Evolutionary conservation across 2,797 vertebrate species (phyloP), one percentile per base, ranked within the genome.

Genomic region (Triplophysa yarkandensis): DNA sequence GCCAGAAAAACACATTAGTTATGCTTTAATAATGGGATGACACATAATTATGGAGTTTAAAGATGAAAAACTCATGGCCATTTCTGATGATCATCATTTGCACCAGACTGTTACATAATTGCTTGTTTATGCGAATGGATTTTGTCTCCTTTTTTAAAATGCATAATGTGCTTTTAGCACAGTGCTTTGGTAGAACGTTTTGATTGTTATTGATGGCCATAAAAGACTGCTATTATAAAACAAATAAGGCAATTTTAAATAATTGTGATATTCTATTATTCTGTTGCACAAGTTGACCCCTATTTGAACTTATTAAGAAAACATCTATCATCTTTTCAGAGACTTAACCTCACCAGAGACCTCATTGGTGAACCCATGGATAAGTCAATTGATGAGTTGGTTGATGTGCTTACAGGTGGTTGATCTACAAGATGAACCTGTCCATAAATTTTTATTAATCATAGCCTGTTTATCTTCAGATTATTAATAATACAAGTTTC

Each of bases 151-250:
- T 23, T 72, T 78, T 36, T 55, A 66, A 76, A 65, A 48, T 55
- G 66, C 65, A 79, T 79, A 73, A 76, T 76, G 34, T 66, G 58
- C 54, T 76, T 73, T 72, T 73, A 76, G 58, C 50, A 8, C 32
- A 14, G 10, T 77, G 52, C 76, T 48, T 73, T 54, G 21, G 25
- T 30, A 77, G 58, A 66, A 75, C 36, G 60, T 32, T 25, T 16
- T 68, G 57, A 19, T n/a, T 68, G 48, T 50, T 1, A 63, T 28
- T 19, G 27, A 6, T 7, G 62, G 36, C 11, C 68, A 71, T 57
- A 17, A 64, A 60, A 39, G 43, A 4, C 10, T 58, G 30, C 50
- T 25, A 63, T 76, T 34, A 44, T 61, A 73, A 23, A 39, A 58
- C 27, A 63, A 7, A 21, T n/a, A 61, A 43, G 4, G 16, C 30